Evolutionary conservation across 2,888 invertebrate species (phyloP).

Genomic region (Aphidius colemani): DNA sequence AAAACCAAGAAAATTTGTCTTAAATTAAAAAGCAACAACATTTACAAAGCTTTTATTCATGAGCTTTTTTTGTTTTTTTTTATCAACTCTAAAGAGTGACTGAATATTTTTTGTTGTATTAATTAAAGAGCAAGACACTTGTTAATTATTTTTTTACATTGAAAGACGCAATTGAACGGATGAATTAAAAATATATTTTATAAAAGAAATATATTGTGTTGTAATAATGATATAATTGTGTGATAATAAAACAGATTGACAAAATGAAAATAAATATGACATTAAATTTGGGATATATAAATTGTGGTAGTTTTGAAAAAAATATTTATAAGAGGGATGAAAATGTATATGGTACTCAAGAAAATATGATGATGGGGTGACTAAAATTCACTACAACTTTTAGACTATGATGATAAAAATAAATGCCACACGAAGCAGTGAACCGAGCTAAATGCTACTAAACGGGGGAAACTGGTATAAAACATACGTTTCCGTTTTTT

Average conservation of each 20-base stretch:
- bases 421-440: constrained; percentile 29
- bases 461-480: constrained; percentile 42
- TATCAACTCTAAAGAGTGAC: too few species aligned
- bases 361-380: constrained; percentile 19
- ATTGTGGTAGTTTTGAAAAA: constrained; percentile 9
- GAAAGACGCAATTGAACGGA: too few species aligned
- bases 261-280: not conserved
- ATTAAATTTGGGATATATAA: constrained; percentile 2
- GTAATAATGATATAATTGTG: too few species aligned
- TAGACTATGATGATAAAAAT: constrained; percentile 15
- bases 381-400: constrained; percentile 2
- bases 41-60: too few species aligned
- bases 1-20: too few species aligned
- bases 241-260: not conserved
- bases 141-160: too few species aligned
- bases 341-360: constrained; percentile 4
- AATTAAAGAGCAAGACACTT: too few species aligned
- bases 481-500: constrained; percentile 39
- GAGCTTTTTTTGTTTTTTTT: too few species aligned
- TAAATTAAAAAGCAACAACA: too few species aligned
- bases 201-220: too few species aligned
- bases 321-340: not conserved
- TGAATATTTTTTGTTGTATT: too few species aligned
- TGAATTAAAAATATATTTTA: too few species aligned
- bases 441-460: constrained; percentile 39